Percentiles rank a stretch among this genome's conserved stretches.
phyloP scores from a whole-genome alignment of 2,797 vertebrate genomes.

The Balearica regulorum region DNA sequence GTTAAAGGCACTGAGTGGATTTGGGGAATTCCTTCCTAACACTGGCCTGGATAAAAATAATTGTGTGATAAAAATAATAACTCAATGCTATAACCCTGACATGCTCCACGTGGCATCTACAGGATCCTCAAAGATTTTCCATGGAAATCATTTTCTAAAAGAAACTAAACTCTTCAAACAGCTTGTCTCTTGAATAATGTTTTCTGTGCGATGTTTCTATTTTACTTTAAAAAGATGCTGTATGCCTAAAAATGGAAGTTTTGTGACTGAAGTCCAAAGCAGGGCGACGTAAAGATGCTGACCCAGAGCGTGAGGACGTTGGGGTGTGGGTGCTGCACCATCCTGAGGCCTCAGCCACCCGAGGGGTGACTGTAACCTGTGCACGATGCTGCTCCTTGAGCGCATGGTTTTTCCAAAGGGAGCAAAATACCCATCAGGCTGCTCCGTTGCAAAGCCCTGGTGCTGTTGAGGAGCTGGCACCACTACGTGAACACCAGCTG shows the following conservation, averaged over 20 bases:
- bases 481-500: rapidly evolving
- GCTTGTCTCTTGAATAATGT: neutral
- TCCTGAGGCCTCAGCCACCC: rapidly evolving
- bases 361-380: rapidly evolving
- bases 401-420: rapidly evolving
- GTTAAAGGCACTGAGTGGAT: neutral
- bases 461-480: rapidly evolving
- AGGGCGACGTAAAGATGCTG: neutral
- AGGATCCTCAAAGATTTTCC: neutral
- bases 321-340: neutral
- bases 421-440: neutral
- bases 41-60: conserved; percentile 29
- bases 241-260: neutral
- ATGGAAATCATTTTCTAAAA: neutral
- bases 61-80: conserved; percentile 22
- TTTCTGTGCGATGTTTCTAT: neutral
- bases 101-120: neutral
- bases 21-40: conserved; percentile 37
- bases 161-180: neutral
- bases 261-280: neutral
- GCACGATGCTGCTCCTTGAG: neutral
- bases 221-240: neutral
- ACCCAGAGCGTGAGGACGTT: rapidly evolving
- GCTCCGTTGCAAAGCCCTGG: rapidly evolving
- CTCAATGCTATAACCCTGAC: neutral